These are phyloP conservation scores for Lagria hirta DNA, from an alignment of 2,888 invertebrate genomes.

Conservation along the genomic window DNA sequence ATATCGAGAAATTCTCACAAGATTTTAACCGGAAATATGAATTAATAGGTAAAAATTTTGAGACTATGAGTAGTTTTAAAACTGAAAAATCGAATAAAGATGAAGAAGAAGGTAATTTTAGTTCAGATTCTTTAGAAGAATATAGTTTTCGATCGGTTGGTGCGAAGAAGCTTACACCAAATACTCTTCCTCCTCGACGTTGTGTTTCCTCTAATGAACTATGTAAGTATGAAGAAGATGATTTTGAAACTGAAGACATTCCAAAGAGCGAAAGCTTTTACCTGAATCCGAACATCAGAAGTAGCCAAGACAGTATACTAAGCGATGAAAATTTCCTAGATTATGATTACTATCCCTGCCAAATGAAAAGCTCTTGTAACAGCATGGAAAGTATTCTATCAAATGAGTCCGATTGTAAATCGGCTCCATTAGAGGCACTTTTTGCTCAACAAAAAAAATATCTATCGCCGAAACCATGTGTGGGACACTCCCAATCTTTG, in stretches of 20 bases:
- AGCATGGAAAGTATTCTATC: constrained; percentile 80
- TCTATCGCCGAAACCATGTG: constrained; percentile 9
- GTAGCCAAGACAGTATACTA: constrained; percentile 74
- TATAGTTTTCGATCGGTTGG: constrained; percentile 56
- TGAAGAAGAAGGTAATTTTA: constrained; percentile 70
- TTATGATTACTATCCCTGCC: constrained; percentile 43
- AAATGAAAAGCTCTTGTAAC: constrained; percentile 69
- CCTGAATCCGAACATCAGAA: constrained; percentile 66
- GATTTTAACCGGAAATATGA: constrained; percentile 49
- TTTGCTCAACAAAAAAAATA: constrained; percentile 58
- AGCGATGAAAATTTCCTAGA: constrained; percentile 61
- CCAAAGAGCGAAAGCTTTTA: constrained; percentile 79
- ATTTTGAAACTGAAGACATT: constrained; percentile 48
- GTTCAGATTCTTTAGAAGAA: constrained; percentile 78
- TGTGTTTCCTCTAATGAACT: constrained; percentile 81
- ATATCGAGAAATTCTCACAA: constrained; percentile 51
- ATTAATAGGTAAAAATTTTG: constrained; percentile 44
- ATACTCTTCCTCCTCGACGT: constrained; percentile 60
- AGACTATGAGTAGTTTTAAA: constrained; percentile 21
- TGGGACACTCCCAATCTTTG: constrained; percentile 40
- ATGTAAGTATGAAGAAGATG: constrained; percentile 51
- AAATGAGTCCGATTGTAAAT: constrained; percentile 77
- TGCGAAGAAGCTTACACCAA: constrained; percentile 12
- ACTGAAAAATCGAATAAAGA: constrained; percentile 35
- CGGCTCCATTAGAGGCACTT: constrained; percentile 73